Conservation (phyloP, 2,113 vertebrate genomes). For the Coregonus clupeaformis region DNA sequence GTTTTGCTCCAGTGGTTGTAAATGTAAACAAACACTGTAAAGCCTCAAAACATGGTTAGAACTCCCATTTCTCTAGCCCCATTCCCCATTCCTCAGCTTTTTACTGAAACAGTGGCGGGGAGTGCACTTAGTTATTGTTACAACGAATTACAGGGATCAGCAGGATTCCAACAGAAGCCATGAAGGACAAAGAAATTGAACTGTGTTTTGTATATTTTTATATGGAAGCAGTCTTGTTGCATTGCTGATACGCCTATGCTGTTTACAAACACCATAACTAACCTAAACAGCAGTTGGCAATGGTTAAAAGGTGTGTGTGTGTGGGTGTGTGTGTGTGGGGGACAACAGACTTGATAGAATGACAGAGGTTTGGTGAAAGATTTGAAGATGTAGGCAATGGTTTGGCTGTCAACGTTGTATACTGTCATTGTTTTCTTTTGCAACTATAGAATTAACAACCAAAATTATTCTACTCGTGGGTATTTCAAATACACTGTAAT, state of each 20-base stretch:
- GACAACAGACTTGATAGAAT: conserved; percentile 11
- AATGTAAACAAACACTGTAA: too few species aligned
- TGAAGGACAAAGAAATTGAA: conserved; percentile 30
- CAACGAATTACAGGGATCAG: conserved; percentile 20
- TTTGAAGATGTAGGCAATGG: neutral
- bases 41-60: too few species aligned
- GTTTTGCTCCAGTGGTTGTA: too few species aligned
- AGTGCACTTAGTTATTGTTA: too few species aligned
- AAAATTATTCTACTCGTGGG: neutral
- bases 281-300: conserved; percentile 35
- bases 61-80: too few species aligned
- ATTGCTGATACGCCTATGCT: conserved; percentile 53
- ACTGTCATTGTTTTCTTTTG: neutral
- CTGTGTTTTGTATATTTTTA: conserved; percentile 59
- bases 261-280: conserved; percentile 55
- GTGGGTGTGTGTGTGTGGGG: too few species aligned
- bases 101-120: too few species aligned
- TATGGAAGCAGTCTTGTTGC: conserved; percentile 59
- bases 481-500: neutral
- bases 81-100: too few species aligned
- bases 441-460: neutral
- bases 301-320: conserved; percentile 6
- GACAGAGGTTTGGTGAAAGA: neutral
- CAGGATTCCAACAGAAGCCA: conserved; percentile 28
- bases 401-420: neutral